These are phyloP conservation scores for Mirounga angustirostris DNA, from an alignment of 2,113 vertebrate species.

Conservation along the genomic window DNA sequence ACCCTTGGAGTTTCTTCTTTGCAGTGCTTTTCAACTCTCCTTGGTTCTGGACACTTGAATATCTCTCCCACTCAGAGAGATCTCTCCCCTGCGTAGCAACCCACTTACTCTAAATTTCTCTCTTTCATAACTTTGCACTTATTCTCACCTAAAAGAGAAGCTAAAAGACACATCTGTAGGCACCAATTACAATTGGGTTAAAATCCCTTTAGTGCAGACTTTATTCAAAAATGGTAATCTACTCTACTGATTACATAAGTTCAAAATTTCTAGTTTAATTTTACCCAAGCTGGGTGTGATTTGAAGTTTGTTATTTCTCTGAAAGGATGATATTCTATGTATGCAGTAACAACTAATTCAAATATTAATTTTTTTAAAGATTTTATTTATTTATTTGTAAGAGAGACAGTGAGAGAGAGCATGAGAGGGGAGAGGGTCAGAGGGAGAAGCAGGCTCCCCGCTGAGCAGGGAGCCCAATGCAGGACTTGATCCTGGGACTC, in stretches of 20 bases:
- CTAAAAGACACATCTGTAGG: neutral
- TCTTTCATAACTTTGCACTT: conserved; percentile 46
- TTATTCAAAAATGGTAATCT: neutral
- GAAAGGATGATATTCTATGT: neutral
- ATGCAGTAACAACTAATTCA: neutral
- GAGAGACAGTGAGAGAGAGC: too few species aligned
- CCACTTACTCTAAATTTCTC: conserved; percentile 12
- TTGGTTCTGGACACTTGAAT: neutral
- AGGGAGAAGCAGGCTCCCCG: too few species aligned
- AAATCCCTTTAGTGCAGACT: neutral
- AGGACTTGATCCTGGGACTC: too few species aligned
- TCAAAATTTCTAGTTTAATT: neutral
- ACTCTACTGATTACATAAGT: neutral
- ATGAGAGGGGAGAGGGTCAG: too few species aligned
- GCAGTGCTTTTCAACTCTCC: neutral
- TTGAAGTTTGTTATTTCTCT: neutral
- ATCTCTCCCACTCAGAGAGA: neutral
- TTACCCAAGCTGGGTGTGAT: neutral
- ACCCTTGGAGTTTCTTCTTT: neutral
- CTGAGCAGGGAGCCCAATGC: too few species aligned
- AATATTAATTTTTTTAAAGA: neutral
- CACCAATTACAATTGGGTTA: neutral
- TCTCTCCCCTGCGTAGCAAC: neutral
- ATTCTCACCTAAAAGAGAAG: conserved; percentile 25
- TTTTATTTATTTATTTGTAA: too few species aligned